phyloP scores from a whole-genome alignment of 2,797 vertebrate genomes.

The Phoeniculus purpureus region DNA sequence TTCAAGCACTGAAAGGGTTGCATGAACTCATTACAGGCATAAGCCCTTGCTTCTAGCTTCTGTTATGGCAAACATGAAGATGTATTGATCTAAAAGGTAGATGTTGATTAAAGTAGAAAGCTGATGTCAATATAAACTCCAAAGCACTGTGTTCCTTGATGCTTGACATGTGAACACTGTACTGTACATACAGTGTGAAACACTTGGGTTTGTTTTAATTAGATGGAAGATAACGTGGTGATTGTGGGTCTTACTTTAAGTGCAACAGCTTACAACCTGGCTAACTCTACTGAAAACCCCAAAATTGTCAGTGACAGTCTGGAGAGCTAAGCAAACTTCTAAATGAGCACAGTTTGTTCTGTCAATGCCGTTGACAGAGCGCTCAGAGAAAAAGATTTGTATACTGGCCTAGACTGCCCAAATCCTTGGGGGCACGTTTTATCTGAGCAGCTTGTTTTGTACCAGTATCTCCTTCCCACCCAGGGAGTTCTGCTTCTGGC shows the following conservation, averaged over 20 bases:
- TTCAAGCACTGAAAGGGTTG: conserved; percentile 10
- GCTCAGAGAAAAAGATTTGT: not conserved
- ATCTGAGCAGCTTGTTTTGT: not conserved
- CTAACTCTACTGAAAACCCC: not conserved
- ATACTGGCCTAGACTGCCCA: not conserved
- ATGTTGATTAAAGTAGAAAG: conserved; percentile 57
- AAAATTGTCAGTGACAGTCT: not conserved
- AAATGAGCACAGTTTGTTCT: not conserved
- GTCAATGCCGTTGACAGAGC: not conserved
- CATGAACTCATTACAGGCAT: not conserved
- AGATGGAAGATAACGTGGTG: conserved; percentile 3
- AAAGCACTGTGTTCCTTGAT: conserved; percentile 17
- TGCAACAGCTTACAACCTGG: not conserved
- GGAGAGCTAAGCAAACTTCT: not conserved
- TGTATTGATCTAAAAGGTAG: conserved; percentile 50
- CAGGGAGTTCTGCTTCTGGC: not conserved
- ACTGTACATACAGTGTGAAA: not conserved
- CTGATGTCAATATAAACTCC: conserved; percentile 51
- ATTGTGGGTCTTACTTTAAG: conserved; percentile 24
- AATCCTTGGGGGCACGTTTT: not conserved
- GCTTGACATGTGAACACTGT: not conserved
- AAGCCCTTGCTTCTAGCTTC: conserved; percentile 47
- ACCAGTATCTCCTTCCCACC: not conserved
- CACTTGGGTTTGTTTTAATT: conserved; percentile 26
- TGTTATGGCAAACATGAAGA: conserved; percentile 51